Percentiles rank a stretch among this genome's conserved stretches.
These are phyloP conservation scores for Tauraco hartlaubi DNA, from an alignment of 2,797 vertebrate species.

Conservation along the genomic window DNA sequence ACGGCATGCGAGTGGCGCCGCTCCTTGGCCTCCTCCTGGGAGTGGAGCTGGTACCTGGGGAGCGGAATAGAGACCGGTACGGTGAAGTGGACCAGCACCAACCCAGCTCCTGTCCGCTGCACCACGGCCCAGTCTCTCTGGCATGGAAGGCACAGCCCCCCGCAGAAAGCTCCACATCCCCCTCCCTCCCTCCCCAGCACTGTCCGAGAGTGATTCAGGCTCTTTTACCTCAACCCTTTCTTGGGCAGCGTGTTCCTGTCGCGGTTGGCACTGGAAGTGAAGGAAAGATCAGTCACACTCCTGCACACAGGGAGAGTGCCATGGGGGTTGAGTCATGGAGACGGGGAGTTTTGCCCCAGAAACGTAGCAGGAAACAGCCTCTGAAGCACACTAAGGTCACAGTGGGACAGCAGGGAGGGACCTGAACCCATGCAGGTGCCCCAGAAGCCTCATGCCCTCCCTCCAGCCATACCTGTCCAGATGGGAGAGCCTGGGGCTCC, in stretches of 20 bases:
- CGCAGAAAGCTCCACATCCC: rapidly evolving
- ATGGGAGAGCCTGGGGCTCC: constrained; percentile 83
- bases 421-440: neutral
- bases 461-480: constrained; percentile 84
- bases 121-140: neutral
- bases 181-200: neutral
- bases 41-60: constrained; percentile 86
- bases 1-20: constrained; percentile 90
- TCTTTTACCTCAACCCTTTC: constrained; percentile 93
- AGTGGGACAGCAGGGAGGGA: neutral
- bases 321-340: neutral
- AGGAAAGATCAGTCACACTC: constrained; percentile 24
- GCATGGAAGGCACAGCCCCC: neutral
- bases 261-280: constrained; percentile 85
- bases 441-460: neutral
- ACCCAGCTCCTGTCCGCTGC: neutral
- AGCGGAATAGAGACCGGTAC: neutral
- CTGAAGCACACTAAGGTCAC: neutral
- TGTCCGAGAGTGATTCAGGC: neutral
- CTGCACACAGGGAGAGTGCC: neutral
- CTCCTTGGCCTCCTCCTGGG: constrained; percentile 91
- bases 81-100: neutral
- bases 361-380: neutral
- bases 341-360: neutral
- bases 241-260: constrained; percentile 96